These are phyloP conservation scores for Cryptocephalus moraei DNA, from an alignment of 2,888 invertebrate genomes.

Conservation along the genomic window DNA sequence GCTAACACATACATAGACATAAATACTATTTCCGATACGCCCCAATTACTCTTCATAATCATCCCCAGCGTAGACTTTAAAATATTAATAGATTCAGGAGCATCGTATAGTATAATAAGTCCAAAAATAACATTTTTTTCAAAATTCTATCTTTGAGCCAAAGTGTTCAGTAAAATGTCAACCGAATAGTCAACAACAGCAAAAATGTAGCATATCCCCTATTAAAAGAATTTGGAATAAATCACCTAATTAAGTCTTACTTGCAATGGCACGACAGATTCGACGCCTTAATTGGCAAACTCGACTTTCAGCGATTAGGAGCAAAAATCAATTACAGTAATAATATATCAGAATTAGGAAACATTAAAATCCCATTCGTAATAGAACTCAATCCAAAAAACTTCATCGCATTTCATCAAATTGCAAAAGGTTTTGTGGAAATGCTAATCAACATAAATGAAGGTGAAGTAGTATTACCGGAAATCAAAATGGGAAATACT, in stretches of 20 bases:
- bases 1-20: too few relatives aligned
- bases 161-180: too few relatives aligned
- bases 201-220: too few relatives aligned
- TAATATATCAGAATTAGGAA: background rate
- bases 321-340: conserved; percentile 2
- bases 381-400: conserved; percentile 1
- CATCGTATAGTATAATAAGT: conserved; percentile 6
- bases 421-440: too few relatives aligned
- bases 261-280: too few relatives aligned
- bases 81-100: conserved; percentile 8
- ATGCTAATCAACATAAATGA: too few relatives aligned
- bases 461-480: too few relatives aligned
- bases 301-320: conserved; percentile 1
- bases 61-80: conserved; percentile 1
- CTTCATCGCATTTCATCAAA: background rate
- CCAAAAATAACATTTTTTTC: conserved; percentile 4
- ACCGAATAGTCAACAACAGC: too few relatives aligned
- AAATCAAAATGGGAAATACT: too few relatives aligned
- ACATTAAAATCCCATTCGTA: conserved; percentile 1
- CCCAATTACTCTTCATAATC: conserved; percentile 12
- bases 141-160: background rate
- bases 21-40: conserved; percentile 6
- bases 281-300: background rate
- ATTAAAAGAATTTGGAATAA: too few relatives aligned
- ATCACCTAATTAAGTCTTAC: too few relatives aligned